These are phyloP conservation scores for Xestobium rufovillosum DNA, from an alignment of 2,888 invertebrate genomes.

Conservation along the genomic window DNA sequence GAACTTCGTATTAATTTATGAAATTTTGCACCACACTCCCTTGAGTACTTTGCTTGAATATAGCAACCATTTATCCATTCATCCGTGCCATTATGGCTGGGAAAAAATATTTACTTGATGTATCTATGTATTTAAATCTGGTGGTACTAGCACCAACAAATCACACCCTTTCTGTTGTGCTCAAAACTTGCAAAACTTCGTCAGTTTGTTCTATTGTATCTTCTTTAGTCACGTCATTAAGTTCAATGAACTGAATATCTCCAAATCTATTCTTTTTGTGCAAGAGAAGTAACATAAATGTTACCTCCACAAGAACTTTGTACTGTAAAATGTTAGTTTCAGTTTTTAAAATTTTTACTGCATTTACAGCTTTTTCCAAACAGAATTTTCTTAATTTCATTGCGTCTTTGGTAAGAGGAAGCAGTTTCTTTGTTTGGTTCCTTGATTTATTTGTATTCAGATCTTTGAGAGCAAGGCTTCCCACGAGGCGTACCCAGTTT, in stretches of 20 bases:
- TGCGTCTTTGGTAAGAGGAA: no score
- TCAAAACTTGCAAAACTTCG: constrained; percentile 8
- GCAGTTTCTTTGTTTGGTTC: no score
- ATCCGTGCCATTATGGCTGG: constrained; percentile 7
- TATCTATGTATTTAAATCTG: constrained; percentile 9
- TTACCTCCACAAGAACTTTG: constrained; percentile 11
- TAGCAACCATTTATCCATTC: constrained; percentile 11
- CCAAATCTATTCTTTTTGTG: constrained; percentile 12
- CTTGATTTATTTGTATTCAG: no score
- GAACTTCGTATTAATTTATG: constrained; percentile 5
- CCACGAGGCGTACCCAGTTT: no score
- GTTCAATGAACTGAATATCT: constrained; percentile 13
- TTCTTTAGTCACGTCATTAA: constrained; percentile 7
- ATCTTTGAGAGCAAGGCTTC: no score
- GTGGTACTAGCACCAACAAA: constrained; percentile 11
- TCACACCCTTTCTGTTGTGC: constrained; percentile 11
- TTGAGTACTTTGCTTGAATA: constrained; percentile 8
- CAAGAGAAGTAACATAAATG: constrained; percentile 11
- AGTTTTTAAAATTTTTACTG: constrained; percentile 12
- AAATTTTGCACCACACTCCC: constrained; percentile 9
- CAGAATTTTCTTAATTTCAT: no score
- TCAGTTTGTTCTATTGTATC: constrained; percentile 12
- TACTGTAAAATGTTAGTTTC: constrained; percentile 9
- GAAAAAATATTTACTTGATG: constrained; percentile 9
- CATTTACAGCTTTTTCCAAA: no score